A percentile compares a stretch with the other conserved stretches of the same genome.
Evolutionary conservation across 2,113 vertebrate species (phyloP).

Genomic region (Lophura nycthemera): DNA sequence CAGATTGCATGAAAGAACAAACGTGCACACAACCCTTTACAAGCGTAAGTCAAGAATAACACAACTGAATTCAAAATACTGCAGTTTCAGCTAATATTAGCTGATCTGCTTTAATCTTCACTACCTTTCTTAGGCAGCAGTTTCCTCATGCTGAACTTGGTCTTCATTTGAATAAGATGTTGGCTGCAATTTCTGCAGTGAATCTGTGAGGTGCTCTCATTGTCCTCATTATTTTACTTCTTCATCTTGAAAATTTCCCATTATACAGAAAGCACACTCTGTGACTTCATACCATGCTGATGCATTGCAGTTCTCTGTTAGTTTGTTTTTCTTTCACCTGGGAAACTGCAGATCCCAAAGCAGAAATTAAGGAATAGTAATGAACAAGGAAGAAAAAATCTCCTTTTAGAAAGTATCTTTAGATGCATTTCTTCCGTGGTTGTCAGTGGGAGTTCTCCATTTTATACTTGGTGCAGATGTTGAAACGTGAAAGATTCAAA

Average conservation of each 20-base stretch:
- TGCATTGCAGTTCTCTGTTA: background rate
- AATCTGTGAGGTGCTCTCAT: background rate
- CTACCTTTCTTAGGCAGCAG: background rate
- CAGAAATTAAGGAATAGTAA: background rate
- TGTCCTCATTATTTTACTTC: background rate
- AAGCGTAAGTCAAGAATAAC: conserved; percentile 34
- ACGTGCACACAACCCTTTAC: conserved; percentile 13
- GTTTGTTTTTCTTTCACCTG: background rate
- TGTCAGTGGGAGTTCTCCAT: conserved; percentile 14
- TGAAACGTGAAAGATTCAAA: conserved; percentile 18
- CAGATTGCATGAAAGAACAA: conserved; percentile 47
- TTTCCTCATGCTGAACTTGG: background rate
- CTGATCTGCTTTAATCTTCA: conserved; percentile 14
- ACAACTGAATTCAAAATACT: conserved; percentile 20
- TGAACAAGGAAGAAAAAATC: background rate
- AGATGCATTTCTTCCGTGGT: background rate
- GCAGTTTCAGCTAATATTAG: conserved; percentile 18
- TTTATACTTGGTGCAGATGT: conserved; percentile 8
- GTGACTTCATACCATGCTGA: background rate
- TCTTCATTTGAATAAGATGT: background rate
- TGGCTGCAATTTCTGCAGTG: background rate
- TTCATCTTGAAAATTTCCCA: background rate
- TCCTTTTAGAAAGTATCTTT: background rate
- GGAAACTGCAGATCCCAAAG: background rate
- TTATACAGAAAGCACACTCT: background rate